Conservation (phyloP, 2,888 invertebrate species). For the Mactromeris polynyma region DNA sequence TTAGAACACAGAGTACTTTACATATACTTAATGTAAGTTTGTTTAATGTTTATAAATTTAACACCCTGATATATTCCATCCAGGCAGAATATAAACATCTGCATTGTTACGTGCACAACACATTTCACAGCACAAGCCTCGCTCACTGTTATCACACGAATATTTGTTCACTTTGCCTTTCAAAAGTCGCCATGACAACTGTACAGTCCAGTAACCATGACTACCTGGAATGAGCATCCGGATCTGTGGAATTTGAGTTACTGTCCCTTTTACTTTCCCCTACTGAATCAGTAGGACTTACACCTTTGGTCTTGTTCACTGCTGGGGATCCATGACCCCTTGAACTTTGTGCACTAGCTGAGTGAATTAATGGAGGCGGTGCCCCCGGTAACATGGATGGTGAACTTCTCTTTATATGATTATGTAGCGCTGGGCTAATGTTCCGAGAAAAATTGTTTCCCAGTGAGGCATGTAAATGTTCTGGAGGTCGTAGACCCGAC, state of each 20-base stretch:
- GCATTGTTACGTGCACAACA: not conserved
- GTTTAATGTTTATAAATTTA: not conserved
- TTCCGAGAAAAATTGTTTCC: conserved; percentile 74
- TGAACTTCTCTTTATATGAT: conserved; percentile 77
- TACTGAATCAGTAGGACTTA: conserved; percentile 79
- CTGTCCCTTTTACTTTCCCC: conserved; percentile 80
- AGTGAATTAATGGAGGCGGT: conserved; percentile 83
- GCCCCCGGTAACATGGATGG: conserved; percentile 80
- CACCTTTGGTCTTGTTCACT: conserved; percentile 78
- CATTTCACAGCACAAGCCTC: not conserved
- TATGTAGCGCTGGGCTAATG: conserved; percentile 80
- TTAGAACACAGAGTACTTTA: conserved; percentile 15
- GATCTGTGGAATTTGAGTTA: conserved; percentile 80
- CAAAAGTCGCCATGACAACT: not conserved
- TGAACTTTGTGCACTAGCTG: conserved; percentile 75
- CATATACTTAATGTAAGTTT: conserved; percentile 10
- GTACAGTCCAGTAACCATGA: not conserved
- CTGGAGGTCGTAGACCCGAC: conserved; percentile 67
- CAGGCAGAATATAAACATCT: not conserved
- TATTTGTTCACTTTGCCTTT: not conserved
- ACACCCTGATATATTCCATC: conserved; percentile 16
- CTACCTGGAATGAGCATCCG: conserved; percentile 82
- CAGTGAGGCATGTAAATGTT: conserved; percentile 65
- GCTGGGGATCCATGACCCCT: conserved; percentile 80
- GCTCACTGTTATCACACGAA: not conserved